These are phyloP conservation scores for Xyliphius kryptos DNA, from an alignment of 2,113 vertebrate genomes.

Conservation along the genomic window DNA sequence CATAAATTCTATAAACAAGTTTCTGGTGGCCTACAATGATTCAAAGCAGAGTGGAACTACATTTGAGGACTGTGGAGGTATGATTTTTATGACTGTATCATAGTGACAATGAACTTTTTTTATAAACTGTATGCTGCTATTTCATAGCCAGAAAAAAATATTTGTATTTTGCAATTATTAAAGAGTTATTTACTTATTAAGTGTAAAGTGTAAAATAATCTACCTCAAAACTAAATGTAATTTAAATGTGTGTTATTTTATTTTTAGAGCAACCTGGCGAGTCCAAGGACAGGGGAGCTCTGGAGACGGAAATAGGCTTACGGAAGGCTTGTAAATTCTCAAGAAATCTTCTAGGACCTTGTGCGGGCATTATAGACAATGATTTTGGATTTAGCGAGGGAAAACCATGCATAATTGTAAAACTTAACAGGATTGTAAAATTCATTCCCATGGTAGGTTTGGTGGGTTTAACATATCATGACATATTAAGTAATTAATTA, in stretches of 20 bases:
- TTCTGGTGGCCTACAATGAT: conserved; percentile 67
- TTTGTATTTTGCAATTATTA: no score
- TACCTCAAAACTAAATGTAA: no score
- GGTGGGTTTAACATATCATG: neutral
- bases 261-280: conserved; percentile 56
- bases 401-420: conserved; percentile 85
- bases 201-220: no score
- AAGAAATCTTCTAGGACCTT: conserved; percentile 72
- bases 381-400: conserved; percentile 77
- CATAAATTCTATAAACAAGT: conserved; percentile 59
- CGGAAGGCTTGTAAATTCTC: conserved; percentile 80
- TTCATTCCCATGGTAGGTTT: conserved; percentile 78
- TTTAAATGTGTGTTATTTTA: neutral
- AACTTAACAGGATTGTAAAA: conserved; percentile 89
- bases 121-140: no score
- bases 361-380: conserved; percentile 72
- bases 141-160: no score
- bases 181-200: no score
- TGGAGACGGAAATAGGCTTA: conserved; percentile 62
- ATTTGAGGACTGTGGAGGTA: conserved; percentile 82
- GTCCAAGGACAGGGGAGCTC: conserved; percentile 71
- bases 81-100: conserved; percentile 35
- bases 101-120: no score
- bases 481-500: neutral
- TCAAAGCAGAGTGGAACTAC: conserved; percentile 60